Conservation (phyloP, 2,113 vertebrate species). For the Tonatia bakeri region DNA sequence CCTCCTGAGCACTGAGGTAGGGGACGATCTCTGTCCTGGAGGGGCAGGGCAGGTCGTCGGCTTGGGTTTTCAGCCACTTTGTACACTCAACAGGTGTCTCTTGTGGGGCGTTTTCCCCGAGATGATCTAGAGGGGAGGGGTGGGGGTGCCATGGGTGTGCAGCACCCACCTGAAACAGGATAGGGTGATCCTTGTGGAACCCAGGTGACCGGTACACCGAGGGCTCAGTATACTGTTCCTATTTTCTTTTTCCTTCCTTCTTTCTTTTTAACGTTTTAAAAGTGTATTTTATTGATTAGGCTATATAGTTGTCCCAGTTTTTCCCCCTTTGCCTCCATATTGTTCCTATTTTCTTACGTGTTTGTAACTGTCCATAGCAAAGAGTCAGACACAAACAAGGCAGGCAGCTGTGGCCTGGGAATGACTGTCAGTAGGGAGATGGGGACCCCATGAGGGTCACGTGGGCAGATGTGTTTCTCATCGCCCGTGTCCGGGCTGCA, state of each 20-base stretch:
- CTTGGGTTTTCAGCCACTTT: rapidly evolving
- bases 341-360: too few species aligned
- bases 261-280: too few species aligned
- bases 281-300: too few species aligned
- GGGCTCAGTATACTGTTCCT: neutral
- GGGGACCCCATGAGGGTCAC: rapidly evolving
- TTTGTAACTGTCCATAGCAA: neutral
- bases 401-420: neutral
- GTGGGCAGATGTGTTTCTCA: neutral
- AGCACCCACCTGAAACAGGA: too few species aligned
- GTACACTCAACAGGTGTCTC: neutral
- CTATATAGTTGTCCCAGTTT: too few species aligned
- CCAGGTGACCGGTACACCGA: rapidly evolving
- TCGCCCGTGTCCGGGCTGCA: neutral
- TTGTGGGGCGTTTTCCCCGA: neutral
- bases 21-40: rapidly evolving
- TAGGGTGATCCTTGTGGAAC: rapidly evolving
- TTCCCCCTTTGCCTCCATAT: too few species aligned
- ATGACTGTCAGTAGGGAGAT: rapidly evolving
- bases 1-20: rapidly evolving
- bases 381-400: too few species aligned
- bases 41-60: neutral
- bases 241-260: too few species aligned
- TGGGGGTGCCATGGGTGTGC: neutral
- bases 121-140: rapidly evolving